Evolutionary conservation across 2,888 invertebrate genomes (phyloP), one percentile per base, ranked within the genome.

Genomic region (Cyrtodaria siliqua): DNA sequence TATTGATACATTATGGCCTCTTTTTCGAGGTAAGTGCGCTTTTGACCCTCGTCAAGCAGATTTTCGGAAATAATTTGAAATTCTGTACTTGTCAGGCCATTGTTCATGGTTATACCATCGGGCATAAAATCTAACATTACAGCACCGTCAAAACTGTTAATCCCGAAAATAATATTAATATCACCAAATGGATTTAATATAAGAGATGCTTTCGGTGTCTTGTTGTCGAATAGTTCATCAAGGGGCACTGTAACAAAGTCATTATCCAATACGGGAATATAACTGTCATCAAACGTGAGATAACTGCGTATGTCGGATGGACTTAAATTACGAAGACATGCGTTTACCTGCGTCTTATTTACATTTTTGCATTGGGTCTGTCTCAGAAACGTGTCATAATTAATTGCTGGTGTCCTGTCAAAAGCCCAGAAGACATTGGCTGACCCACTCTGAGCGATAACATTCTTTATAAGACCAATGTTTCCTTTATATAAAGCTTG

Each of bases 401-500:
- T 6, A 1, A 24, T 2, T 4, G 50, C 52, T 0, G 44, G 59
- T 20, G n/a, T 26, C 18, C 27, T 50, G n/a, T 38, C 18, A 12
- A 59, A 40, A 14, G 61, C 47, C 60, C 53, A 73, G n/a, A 27
- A 16, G 16, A 47, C 23, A 8, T 52, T 47, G 12, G 56, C 29
- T 14, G 63, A n/a, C 1, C 70, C 62, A 24, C 70, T 70, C 33
- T 70, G 38, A 33, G 62, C 62, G 2, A 70, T 70, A 4, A 40
- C 38, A 14, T 62, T 14, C n/a, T 56, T 55, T 9, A 70, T 42
- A 42, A 47, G 33, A 2, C 56, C 62, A 1, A 24, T 27, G n/a
- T 70, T 70, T 1, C 62, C 70, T 27, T 61, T 26, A 27, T 70
- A 62, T 9, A 62, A 20, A 12, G 70, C 49, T 62, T 70, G 70